A percentile compares a stretch with the other conserved stretches of the same genome.
These are phyloP conservation scores for human (Homo sapiens) DNA, from an alignment of 2,113 vertebrate species.

Conservation along the genomic window GRCh38 chr22:43867501-43868000, in stretches of 20 bases:
- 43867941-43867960: background rate
- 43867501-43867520: too few species aligned
- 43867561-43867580: background rate
- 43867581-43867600: background rate
- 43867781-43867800: background rate
- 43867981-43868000: rapidly evolving
- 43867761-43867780: background rate
- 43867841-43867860: background rate
- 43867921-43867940: background rate
- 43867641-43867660: background rate
- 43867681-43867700: background rate
- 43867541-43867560: too few species aligned
- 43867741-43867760: background rate
- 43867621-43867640: background rate
- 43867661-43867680: background rate
- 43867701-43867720: background rate
- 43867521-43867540: too few species aligned
- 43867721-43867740: background rate
- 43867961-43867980: rapidly evolving
- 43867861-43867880: background rate
- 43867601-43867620: background rate
- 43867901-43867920: background rate
- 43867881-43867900: background rate
- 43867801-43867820: background rate
- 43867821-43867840: background rate